Conservation (phyloP, 2,113 vertebrate species). For the Atlantisia rogersi region DNA sequence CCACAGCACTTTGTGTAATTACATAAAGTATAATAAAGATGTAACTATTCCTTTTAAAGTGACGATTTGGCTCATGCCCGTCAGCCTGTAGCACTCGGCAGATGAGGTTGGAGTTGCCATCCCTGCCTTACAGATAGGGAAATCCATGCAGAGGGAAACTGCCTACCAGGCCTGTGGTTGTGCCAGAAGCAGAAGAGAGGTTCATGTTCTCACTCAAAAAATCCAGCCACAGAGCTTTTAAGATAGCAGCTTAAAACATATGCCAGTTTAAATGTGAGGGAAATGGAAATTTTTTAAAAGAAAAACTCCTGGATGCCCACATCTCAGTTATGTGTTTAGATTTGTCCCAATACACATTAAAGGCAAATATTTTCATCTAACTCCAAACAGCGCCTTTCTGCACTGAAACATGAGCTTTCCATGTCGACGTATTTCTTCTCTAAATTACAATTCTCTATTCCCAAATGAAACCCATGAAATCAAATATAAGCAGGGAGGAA, state of each 20-base stretch:
- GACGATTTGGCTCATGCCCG: neutral
- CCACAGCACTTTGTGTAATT: rapidly evolving
- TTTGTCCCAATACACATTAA: neutral
- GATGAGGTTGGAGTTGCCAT: neutral
- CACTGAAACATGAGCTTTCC: neutral
- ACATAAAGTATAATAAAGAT: neutral
- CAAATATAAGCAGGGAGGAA: neutral
- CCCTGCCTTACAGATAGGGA: neutral
- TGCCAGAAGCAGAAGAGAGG: neutral
- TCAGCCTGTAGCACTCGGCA: neutral
- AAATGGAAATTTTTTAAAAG: neutral
- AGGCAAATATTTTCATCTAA: neutral
- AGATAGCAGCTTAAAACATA: neutral
- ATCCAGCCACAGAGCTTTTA: neutral
- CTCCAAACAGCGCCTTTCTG: neutral
- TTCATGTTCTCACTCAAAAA: neutral
- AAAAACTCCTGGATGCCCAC: neutral
- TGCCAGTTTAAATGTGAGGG: neutral
- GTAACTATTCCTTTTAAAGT: neutral
- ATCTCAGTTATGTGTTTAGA: neutral
- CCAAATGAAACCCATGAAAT: neutral
- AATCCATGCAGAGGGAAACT: neutral
- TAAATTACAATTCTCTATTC: neutral
- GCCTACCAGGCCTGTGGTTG: neutral
- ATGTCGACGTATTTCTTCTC: neutral